Evolutionary conservation across 1,140 invertebrate genomes (phyloP), one percentile per base, ranked within the genome.

Genomic region (Cotesia glomerata): DNA sequence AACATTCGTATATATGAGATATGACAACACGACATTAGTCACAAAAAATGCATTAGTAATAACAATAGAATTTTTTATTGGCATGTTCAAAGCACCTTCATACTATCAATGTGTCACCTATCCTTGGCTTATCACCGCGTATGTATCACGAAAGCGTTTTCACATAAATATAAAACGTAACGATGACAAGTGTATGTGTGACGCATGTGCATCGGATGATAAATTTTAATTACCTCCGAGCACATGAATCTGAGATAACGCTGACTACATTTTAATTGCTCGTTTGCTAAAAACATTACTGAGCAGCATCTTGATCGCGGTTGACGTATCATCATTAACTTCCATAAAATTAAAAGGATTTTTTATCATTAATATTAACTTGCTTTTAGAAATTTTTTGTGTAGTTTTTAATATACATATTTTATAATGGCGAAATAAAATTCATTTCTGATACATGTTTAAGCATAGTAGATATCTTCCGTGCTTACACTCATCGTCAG

Each of bases 181-280:
- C 39, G 64, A 69, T 71, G 64, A 68, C 69, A 72, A 73, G 74
- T 59, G 61, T 71, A 45, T 45, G 39, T 45, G 39, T 45, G 39
- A 45, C 8, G 39, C 39, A 45, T 45, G 76, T 58, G 74, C 74
- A 77, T 79, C 75, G 72, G 74, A 79, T 72, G 73, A 76, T 72
- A 64, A 56, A 66, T 35, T 73, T 78, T 81, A 82, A 81, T 80
- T 75, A 79, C 72, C 63, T 75, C 61, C 14, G 2, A 26, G 26
- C 26, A 26, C 26, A 67, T 69, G 75, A 74, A 81, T 81, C 78
- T 81, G 26, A 75, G 80, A 81, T 79, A 81, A 72, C 77, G 75
- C 77, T 82, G 81, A 81, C 77, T 81, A 77, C 79, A 67, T 80
- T 82, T 82, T 82, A 82, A 82, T 82, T 82, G 77, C 76, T 76